Conservation (phyloP, 2,888 invertebrate species). For the Rhamnusium bicolor region DNA sequence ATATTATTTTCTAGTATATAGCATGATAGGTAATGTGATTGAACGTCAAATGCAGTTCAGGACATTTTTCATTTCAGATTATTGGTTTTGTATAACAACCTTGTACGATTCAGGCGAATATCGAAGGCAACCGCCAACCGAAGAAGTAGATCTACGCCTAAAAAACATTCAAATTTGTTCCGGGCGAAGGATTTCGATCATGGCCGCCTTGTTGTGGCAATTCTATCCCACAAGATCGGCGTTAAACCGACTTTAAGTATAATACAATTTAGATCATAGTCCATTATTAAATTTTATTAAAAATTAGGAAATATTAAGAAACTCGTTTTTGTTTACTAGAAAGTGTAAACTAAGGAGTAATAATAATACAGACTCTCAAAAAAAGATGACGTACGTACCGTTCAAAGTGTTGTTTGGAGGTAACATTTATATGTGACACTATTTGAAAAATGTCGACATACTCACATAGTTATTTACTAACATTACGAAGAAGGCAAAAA, state of each 20-base stretch:
- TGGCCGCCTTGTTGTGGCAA: constrained; percentile 58
- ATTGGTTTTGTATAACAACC: constrained; percentile 60
- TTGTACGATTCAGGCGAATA: constrained; percentile 45
- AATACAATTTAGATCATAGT: background rate
- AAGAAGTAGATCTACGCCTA: constrained; percentile 41
- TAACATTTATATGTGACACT: no score
- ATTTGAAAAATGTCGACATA: no score
- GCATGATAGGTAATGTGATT: constrained; percentile 52
- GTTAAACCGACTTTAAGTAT: background rate
- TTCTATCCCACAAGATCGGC: constrained; percentile 22
- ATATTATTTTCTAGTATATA: constrained; percentile 34
- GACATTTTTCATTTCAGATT: constrained; percentile 62
- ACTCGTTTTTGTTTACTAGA: no score
- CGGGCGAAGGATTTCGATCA: constrained; percentile 62
- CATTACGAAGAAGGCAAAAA: no score
- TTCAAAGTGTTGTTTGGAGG: no score
- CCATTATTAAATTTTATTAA: background rate
- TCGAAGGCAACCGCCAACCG: constrained; percentile 28
- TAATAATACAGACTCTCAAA: no score
- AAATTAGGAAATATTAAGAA: no score
- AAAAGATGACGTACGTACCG: no score
- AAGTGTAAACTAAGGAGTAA: no score
- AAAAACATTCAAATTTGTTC: constrained; percentile 66
- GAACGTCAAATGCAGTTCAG: constrained; percentile 60
- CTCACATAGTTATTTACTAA: no score